Base-by-base conservation (phyloP, 2,888 invertebrate genomes). In the Mesorhabditis spiculigera region DNA sequence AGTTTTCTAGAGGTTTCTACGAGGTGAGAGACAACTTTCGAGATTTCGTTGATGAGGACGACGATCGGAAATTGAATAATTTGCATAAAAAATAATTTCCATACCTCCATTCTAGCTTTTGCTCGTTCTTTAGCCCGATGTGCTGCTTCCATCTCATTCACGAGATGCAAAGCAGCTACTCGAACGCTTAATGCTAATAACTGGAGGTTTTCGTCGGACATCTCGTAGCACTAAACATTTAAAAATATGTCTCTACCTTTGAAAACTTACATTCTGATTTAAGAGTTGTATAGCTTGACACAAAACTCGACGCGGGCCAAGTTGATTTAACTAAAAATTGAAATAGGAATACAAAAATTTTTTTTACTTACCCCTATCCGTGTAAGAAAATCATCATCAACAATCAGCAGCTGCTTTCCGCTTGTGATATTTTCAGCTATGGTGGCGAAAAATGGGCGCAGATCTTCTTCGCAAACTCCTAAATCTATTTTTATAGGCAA, bases 161-260 rank as follows among this genome's bases (percentile, higher is more conserved):
- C 74, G 5, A 71, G 63, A 62, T 75, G 69, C 41, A 91, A 91
- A 42, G 76, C 75, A 3, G 75, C 73, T 82, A 92, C 93, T 0
- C 93, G 92, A 75, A 95, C 89, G 79, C 92, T 91, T 83, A 94
- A 88, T 0, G 95, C 93, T 84, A 95, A 88, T 79, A 92, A 91
- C 88, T 95, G 95, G 74, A 95, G 89, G 87, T 94, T 95, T 88
- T 96, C 95, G 79, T 92, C 91, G 75, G 93, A 92, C 84, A 93
- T 88, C 86, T 93, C 93, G 88, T 93, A 94, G 86, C 95, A 93
- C 93, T 94, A 88, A 64, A 88, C 88, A 71, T 5, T 13, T 43
- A 28, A 43, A 65, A 44, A 4, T 69, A 68, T 42, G 5, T 28
- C 13, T 10, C 44, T 64, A 45, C 43, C 13, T 43, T 6, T 65